These are phyloP conservation scores for Ichneumoninae sp. DNA, from an alignment of 2,888 invertebrate genomes.

Conservation along the genomic window DNA sequence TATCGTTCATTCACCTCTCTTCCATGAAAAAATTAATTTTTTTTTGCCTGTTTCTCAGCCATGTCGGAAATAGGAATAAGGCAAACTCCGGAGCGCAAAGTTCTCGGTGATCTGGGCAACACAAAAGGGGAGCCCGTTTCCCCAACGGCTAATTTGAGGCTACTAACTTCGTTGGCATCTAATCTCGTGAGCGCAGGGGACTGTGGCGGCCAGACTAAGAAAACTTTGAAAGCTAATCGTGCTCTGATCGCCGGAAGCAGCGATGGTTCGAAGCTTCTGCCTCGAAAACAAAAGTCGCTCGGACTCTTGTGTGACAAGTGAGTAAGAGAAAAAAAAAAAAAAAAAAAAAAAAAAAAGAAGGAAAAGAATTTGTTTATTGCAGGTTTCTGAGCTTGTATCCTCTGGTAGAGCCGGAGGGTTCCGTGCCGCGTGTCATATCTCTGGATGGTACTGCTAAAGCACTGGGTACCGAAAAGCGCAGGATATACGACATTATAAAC, in stretches of 20 bases:
- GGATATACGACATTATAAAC: conserved; percentile 91
- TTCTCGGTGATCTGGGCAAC: conserved; percentile 86
- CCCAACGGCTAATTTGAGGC: conserved; percentile 89
- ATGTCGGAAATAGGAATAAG: conserved; percentile 57
- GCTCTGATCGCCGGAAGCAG: conserved; percentile 31
- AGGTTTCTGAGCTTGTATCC: conserved; percentile 87
- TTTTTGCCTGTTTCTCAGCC: conserved; percentile 25
- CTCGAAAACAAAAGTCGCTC: conserved; percentile 87
- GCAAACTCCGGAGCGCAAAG: conserved; percentile 75
- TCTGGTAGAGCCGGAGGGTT: conserved; percentile 84
- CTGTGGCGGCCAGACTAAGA: conserved; percentile 50
- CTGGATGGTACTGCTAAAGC: conserved; percentile 88
- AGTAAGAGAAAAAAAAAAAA: conserved; percentile 62
- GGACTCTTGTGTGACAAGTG: conserved; percentile 88
- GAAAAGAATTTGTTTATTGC: conserved; percentile 65
- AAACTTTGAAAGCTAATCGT: neutral
- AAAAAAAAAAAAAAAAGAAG: no score
- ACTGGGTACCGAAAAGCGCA: conserved; percentile 88
- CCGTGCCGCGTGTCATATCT: conserved; percentile 86
- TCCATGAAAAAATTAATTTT: neutral
- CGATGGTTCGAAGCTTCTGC: conserved; percentile 71
- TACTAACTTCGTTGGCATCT: conserved; percentile 88
- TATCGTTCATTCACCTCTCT: conserved; percentile 2
- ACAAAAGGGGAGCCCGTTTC: conserved; percentile 86
- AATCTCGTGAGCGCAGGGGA: conserved; percentile 85